Evolutionary conservation across 2,113 vertebrate species (phyloP), one percentile per base, ranked within the genome.

Genomic region (Atlantisia rogersi): DNA sequence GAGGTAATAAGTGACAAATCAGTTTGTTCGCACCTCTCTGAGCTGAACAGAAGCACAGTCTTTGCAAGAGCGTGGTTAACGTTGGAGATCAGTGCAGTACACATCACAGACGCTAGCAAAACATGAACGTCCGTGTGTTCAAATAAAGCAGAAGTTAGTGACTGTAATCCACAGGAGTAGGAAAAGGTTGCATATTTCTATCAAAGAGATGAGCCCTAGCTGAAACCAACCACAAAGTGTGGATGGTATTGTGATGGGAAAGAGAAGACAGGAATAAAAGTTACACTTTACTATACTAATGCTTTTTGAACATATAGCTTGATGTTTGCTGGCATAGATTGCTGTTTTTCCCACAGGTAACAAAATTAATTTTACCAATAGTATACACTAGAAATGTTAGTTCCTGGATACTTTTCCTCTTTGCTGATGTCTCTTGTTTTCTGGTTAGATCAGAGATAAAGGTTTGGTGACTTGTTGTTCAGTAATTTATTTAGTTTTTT

Each of bases 111-210:
- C 2, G 3, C 48, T 78, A 64, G 69, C 28, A 67, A 46, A n/a
- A 5, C 0, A 18, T 28, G 9, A 44, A 50, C 2, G 1, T 32
- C 55, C 9, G 2, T 1, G 0, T 31, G 21, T 74, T 88, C 26
- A 60, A 37, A 80, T 20, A 60, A 64, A 73, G 35, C 32, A 82
- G 62, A 82, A 68, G 8, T 52, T 12, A 19, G 18, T 79, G 65
- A 22, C 31, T 1, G 0, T 59, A 37, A 40, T 67, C 77, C 10
- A 6, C 14, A 62, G 31, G 19, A 19, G 13, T 64, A 76, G 79
- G 67, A 76, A 93, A 50, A 15, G 21, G 8, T 62, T 21, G 9
- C 10, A 12, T 9, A 6, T 35, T 62, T 85, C 46, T 58, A 32
- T 29, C 28, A 53, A 32, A 70, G 28, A 74, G 70, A 53, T 31